These are phyloP conservation scores for Phthorimaea operculella DNA, from an alignment of 1,140 invertebrate species.

Conservation along the genomic window DNA sequence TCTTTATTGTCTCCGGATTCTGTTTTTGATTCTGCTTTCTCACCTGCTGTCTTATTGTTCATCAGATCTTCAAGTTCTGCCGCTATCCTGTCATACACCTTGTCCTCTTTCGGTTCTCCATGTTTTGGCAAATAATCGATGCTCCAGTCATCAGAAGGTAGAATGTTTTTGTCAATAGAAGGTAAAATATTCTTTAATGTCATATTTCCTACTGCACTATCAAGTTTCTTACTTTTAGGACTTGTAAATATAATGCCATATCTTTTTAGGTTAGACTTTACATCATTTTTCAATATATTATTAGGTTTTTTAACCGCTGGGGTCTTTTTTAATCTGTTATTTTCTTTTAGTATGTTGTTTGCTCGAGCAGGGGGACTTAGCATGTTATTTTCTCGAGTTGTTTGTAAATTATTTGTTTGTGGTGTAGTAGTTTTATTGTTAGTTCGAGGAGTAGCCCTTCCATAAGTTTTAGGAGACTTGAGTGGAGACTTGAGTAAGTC, in stretches of 20 bases:
- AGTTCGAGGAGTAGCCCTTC: not conserved
- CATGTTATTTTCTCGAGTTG: not conserved
- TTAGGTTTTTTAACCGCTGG: conserved; percentile 27
- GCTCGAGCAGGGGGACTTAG: not conserved
- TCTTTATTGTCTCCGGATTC: conserved; percentile 38
- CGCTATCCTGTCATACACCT: conserved; percentile 64
- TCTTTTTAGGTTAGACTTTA: conserved; percentile 34
- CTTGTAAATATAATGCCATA: conserved; percentile 55
- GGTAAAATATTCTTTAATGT: conserved; percentile 43
- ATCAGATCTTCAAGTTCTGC: conserved; percentile 64
- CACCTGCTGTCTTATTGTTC: conserved; percentile 47
- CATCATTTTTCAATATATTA: not conserved
- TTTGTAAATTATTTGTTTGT: conserved; percentile 34
- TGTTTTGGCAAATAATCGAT: conserved; percentile 58
- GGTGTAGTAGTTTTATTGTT: not conserved
- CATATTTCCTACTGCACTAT: conserved; percentile 4
- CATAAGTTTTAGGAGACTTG: not conserved
- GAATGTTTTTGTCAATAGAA: conserved; percentile 41
- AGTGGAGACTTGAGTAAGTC: conserved; percentile 20
- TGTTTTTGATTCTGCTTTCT: conserved; percentile 17
- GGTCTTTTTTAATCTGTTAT: conserved; percentile 43
- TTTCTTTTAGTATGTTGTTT: conserved; percentile 53
- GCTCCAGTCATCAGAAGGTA: conserved; percentile 59
- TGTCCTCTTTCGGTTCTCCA: conserved; percentile 53
- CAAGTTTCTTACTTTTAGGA: conserved; percentile 32